Percentiles rank a stretch among this genome's conserved stretches.
phyloP scores from a whole-genome alignment of 2,113 vertebrate species.

The Muntiacus muntjak region DNA sequence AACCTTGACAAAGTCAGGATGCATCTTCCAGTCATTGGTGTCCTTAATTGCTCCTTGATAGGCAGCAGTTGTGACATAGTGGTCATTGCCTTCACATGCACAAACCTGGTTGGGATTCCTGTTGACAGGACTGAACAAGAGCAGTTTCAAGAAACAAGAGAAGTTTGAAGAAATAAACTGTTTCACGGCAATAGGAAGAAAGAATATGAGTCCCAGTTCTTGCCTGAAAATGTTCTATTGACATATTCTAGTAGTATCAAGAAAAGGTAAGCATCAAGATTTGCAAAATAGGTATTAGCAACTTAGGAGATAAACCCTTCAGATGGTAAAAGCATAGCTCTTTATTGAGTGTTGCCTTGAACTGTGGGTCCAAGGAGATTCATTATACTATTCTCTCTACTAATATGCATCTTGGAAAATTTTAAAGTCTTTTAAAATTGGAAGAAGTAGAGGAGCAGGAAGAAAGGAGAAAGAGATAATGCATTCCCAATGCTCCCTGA shows the following conservation, averaged over 20 bases:
- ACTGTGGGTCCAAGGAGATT: not conserved
- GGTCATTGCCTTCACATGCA: not conserved
- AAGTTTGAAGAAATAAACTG: not conserved
- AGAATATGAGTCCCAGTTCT: not conserved
- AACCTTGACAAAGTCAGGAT: not conserved
- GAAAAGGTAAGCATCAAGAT: not conserved
- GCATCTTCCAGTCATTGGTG: not conserved
- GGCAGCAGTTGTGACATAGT: not conserved
- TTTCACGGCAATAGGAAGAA: not conserved
- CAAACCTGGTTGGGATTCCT: not conserved
- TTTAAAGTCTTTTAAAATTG: not conserved
- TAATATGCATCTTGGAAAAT: not conserved
- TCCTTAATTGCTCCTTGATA: not conserved
- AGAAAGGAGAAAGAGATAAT: too few species aligned
- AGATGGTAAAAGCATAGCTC: not conserved
- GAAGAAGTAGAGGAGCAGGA: not conserved
- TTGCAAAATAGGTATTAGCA: not conserved
- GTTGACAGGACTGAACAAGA: not conserved
- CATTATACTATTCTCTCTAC: not conserved
- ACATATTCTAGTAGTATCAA: not conserved
- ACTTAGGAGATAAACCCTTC: not conserved
- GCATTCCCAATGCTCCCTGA: not conserved
- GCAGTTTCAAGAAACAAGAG: not conserved
- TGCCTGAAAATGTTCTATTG: not conserved
- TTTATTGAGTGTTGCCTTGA: not conserved